Evolutionary conservation across 2,797 vertebrate genomes (phyloP).

Genomic region (Orientallactaga sibirica): DNA sequence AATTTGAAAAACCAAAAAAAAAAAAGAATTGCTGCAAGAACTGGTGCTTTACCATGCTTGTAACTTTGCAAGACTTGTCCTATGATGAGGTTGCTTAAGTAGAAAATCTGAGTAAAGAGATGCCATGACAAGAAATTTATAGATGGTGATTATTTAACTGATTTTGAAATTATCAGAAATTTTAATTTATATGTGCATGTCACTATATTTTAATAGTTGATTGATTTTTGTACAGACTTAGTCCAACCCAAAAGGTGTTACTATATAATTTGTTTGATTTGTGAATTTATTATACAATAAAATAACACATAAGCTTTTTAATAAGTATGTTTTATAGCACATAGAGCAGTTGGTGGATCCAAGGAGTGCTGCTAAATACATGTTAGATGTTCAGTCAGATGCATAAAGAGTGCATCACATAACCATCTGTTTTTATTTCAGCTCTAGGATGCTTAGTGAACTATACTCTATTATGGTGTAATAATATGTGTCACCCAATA

Average conservation of each 20-base stretch:
- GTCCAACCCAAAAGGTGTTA: background rate
- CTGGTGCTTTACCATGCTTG: background rate
- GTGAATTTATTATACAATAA: background rate
- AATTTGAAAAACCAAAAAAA: no score
- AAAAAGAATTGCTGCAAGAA: background rate
- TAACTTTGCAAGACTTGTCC: background rate
- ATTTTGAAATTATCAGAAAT: constrained; percentile 3
- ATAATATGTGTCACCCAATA: background rate
- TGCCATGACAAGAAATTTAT: background rate
- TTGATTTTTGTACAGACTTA: background rate
- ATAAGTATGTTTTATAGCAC: background rate
- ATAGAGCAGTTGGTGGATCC: background rate
- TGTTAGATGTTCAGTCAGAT: background rate
- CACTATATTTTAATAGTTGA: background rate
- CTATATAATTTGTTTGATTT: background rate
- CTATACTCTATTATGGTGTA: background rate
- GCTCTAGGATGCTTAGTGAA: background rate
- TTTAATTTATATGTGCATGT: background rate
- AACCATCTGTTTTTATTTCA: background rate
- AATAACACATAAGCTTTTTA: background rate
- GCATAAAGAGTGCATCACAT: background rate
- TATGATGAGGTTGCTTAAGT: background rate
- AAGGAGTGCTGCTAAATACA: background rate
- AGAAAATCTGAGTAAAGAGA: background rate
- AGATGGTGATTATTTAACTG: background rate